phyloP scores from a whole-genome alignment of 2,888 invertebrate species.

The Ommatoiulus sabulosus region DNA sequence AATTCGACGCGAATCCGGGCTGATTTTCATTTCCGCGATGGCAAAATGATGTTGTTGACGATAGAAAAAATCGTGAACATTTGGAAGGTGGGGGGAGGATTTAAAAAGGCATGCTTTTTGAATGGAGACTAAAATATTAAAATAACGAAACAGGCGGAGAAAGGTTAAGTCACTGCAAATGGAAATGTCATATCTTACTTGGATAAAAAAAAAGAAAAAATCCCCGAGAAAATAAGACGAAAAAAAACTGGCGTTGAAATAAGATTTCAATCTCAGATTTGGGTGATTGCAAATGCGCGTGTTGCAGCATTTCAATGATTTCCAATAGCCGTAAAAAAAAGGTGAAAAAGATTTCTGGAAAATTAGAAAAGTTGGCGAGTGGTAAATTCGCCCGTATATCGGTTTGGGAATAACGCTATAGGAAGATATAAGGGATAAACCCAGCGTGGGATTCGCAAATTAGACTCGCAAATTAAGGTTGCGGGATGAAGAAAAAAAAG shows the following conservation, averaged over 20 bases:
- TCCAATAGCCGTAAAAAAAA: conserved; percentile 8
- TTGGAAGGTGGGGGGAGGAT: neutral
- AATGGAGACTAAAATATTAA: neutral
- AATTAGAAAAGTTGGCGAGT: conserved; percentile 3
- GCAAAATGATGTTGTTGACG: too few relatives aligned
- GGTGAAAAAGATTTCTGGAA: conserved; percentile 9
- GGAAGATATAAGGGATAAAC: neutral
- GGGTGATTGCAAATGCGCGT: conserved; percentile 10
- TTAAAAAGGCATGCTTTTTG: neutral
- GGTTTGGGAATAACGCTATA: neutral
- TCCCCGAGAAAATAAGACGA: neutral
- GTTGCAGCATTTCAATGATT: conserved; percentile 18
- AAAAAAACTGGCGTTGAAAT: neutral
- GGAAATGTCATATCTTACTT: neutral
- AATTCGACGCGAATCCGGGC: neutral
- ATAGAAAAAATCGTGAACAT: neutral
- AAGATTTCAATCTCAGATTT: conserved; percentile 24
- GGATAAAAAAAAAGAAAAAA: neutral
- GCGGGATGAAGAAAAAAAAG: conserved; percentile 38
- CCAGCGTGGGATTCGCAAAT: conserved; percentile 20
- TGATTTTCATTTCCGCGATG: conserved; percentile 45
- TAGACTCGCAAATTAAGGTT: conserved; percentile 39
- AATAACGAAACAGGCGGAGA: neutral
- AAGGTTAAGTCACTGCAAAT: neutral
- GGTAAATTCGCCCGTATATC: neutral